Evolutionary conservation across 2,113 vertebrate genomes (phyloP).

Genomic region (Uropsilus gracilis): DNA sequence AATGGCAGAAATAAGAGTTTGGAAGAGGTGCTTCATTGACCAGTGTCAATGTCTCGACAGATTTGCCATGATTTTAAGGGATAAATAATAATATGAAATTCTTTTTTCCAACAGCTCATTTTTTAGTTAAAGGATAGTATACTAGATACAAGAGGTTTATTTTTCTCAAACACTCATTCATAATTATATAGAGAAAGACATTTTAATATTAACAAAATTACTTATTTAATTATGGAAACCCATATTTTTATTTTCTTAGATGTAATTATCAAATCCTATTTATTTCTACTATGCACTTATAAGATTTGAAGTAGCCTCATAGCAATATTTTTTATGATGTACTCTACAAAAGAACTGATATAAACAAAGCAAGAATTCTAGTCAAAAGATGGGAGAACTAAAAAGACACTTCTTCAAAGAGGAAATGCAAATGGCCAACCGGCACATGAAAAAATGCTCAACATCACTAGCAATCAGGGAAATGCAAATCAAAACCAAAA

Average conservation of each 20-base stretch:
- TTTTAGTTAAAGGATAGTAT: background rate
- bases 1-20: background rate
- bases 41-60: background rate
- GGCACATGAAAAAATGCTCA: no score
- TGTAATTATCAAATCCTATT: background rate
- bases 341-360: no score
- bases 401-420: no score
- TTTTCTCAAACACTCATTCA: background rate
- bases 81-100: background rate
- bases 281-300: background rate
- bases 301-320: background rate
- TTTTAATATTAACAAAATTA: background rate
- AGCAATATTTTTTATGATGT: background rate
- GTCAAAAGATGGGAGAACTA: no score
- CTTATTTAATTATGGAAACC: slow-evolving; percentile 3
- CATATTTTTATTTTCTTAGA: background rate
- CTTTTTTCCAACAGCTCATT: background rate
- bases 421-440: no score
- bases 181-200: background rate
- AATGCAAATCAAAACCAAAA: no score
- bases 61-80: background rate
- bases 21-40: background rate
- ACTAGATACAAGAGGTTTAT: background rate
- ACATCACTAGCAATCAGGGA: no score
- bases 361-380: no score